A percentile compares a stretch with the other conserved stretches of the same genome.
Evolutionary conservation across 1,140 invertebrate species (phyloP).

Genomic region (Drosophila truncata): DNA sequence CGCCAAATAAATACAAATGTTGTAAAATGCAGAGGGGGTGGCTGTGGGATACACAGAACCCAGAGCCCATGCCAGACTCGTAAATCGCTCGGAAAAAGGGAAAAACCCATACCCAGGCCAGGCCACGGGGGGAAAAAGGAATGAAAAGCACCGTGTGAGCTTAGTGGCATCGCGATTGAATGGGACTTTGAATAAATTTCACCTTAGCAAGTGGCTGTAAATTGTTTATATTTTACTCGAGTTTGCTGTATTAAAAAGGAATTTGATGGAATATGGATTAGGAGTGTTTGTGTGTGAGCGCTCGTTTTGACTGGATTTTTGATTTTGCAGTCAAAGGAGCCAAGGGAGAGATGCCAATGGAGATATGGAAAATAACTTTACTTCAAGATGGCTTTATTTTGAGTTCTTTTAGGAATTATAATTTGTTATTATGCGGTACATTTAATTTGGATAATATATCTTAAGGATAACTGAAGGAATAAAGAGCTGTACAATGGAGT

Average conservation of each 20-base stretch:
- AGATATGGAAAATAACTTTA: slow-evolving; percentile 11
- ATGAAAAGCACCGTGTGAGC: slow-evolving; percentile 43
- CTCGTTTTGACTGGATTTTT: slow-evolving; percentile 37
- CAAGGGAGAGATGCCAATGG: neutral
- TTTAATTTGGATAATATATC: slow-evolving; percentile 2
- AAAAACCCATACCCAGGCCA: slow-evolving; percentile 10
- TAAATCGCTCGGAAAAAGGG: slow-evolving; percentile 50
- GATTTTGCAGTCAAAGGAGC: slow-evolving; percentile 3
- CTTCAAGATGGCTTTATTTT: slow-evolving; percentile 2
- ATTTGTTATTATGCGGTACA: neutral
- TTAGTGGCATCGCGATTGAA: slow-evolving; percentile 57
- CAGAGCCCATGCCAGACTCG: slow-evolving; percentile 32
- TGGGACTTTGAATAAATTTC: slow-evolving; percentile 56
- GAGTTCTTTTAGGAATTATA: slow-evolving; percentile 4
- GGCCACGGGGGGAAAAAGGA: neutral
- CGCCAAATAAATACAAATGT: slow-evolving; percentile 83
- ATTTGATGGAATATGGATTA: slow-evolving; percentile 55
- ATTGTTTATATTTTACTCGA: slow-evolving; percentile 54
- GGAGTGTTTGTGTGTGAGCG: slow-evolving; percentile 17
- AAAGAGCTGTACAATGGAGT: neutral
- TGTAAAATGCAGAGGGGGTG: slow-evolving; percentile 69
- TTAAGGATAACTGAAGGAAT: neutral
- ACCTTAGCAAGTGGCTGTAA: slow-evolving; percentile 52
- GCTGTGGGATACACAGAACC: slow-evolving; percentile 4
- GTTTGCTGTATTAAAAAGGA: slow-evolving; percentile 50